Percentiles rank a stretch among this genome's conserved stretches.
Conservation (phyloP, 2,113 vertebrate genomes). For the Brachionichthys hirsutus region DNA sequence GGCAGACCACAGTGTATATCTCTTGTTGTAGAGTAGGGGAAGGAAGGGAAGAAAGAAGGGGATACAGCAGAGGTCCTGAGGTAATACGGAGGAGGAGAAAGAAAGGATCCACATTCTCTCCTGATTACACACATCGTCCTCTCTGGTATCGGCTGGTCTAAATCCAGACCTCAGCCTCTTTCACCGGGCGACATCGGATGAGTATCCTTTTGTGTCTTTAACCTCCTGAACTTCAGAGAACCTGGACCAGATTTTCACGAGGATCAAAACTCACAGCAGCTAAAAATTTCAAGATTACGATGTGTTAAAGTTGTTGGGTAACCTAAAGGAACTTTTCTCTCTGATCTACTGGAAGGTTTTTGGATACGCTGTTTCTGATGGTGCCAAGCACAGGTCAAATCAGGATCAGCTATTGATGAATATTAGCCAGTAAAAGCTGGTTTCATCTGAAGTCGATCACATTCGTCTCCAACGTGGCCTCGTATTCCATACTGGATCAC, state of each 20-base stretch:
- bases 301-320: conserved; percentile 35
- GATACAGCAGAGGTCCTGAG: neutral
- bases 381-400: conserved; percentile 48
- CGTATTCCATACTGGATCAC: conserved; percentile 31
- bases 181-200: conserved; percentile 45
- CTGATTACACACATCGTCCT: conserved; percentile 54
- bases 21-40: neutral
- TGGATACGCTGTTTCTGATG: conserved; percentile 37
- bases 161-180: conserved; percentile 48
- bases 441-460: conserved; percentile 54
- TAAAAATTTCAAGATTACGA: conserved; percentile 38
- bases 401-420: conserved; percentile 44
- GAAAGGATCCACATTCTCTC: conserved; percentile 49
- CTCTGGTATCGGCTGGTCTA: conserved; percentile 63
- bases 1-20: neutral
- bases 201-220: conserved; percentile 50
- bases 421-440: conserved; percentile 49
- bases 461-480: conserved; percentile 41
- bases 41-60: neutral
- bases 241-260: conserved; percentile 45
- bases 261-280: conserved; percentile 39
- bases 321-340: conserved; percentile 21
- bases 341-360: conserved; percentile 30
- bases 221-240: conserved; percentile 45
- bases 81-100: conserved; percentile 6